phyloP scores from a whole-genome alignment of 2,113 vertebrate species.

The Corynorhinus townsendii region DNA sequence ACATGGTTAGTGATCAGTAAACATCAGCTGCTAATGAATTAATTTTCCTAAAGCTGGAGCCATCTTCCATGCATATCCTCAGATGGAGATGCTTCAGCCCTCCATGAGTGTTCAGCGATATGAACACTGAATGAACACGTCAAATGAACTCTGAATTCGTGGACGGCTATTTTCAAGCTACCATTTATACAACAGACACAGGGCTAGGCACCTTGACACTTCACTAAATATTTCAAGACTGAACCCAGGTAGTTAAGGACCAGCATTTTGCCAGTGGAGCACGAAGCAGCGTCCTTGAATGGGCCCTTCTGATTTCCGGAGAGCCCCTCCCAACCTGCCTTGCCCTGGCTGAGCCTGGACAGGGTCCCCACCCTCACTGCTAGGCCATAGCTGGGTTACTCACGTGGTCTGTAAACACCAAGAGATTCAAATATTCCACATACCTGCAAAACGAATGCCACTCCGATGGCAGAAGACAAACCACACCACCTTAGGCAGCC shows the following conservation, averaged over 20 bases:
- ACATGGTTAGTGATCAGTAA: background rate
- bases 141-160: background rate
- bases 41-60: background rate
- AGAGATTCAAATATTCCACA: background rate
- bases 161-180: background rate
- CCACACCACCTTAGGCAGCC: rapidly evolving
- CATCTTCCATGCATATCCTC: background rate
- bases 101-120: too few species aligned
- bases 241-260: background rate
- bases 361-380: too few species aligned
- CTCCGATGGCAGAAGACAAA: background rate
- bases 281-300: background rate
- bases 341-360: background rate
- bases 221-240: background rate
- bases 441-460: background rate
- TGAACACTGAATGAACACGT: background rate
- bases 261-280: background rate
- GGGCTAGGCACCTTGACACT: background rate
- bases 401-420: background rate
- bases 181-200: rapidly evolving
- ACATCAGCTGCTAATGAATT: background rate
- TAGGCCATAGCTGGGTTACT: background rate
- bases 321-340: background rate
- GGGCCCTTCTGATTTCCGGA: background rate
- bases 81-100: background rate